These are phyloP conservation scores for Heterotis niloticus DNA, from an alignment of 2,113 vertebrate genomes.

Conservation along the genomic window DNA sequence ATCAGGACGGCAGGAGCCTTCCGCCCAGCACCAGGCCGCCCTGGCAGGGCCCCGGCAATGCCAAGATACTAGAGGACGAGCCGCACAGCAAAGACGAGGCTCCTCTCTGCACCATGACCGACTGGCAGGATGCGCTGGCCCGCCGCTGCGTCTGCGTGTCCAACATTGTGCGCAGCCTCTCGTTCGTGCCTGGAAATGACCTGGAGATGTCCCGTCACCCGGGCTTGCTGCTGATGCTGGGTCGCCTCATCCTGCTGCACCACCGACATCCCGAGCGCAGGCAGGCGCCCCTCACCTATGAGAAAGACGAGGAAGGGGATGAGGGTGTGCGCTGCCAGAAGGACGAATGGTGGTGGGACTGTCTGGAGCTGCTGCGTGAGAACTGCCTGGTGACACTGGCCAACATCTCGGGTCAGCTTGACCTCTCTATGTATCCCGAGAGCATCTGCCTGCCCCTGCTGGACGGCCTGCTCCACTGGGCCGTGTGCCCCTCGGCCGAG, in stretches of 20 bases:
- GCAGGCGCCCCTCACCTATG: constrained; percentile 91
- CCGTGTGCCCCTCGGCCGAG: constrained; percentile 94
- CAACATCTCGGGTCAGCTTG: constrained; percentile 96
- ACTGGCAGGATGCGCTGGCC: constrained; percentile 95
- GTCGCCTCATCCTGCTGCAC: constrained; percentile 90
- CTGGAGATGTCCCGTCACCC: constrained; percentile 97
- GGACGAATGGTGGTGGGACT: constrained; percentile 99
- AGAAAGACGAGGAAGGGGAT: constrained; percentile 95
- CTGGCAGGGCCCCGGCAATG: constrained; percentile 65
- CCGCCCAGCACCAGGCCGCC: constrained; percentile 64
- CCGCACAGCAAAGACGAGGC: constrained; percentile 97
- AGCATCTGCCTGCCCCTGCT: constrained; percentile 96
- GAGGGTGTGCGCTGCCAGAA: constrained; percentile 85
- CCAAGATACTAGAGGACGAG: constrained; percentile 92
- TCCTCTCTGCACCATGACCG: constrained; percentile 82
- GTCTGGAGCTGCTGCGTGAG: constrained; percentile 92
- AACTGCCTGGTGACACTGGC: constrained; percentile 95
- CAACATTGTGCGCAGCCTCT: constrained; percentile 96
- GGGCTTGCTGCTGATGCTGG: constrained; percentile 88
- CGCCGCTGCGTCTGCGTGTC: constrained; percentile 93
- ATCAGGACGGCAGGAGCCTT: constrained; percentile 70
- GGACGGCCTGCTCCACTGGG: constrained; percentile 97
- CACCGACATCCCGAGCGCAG: constrained; percentile 95
- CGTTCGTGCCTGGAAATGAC: constrained; percentile 95
- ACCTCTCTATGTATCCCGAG: constrained; percentile 92